Conservation (phyloP, 1,140 invertebrate species). For the Lucilia sericata region DNA sequence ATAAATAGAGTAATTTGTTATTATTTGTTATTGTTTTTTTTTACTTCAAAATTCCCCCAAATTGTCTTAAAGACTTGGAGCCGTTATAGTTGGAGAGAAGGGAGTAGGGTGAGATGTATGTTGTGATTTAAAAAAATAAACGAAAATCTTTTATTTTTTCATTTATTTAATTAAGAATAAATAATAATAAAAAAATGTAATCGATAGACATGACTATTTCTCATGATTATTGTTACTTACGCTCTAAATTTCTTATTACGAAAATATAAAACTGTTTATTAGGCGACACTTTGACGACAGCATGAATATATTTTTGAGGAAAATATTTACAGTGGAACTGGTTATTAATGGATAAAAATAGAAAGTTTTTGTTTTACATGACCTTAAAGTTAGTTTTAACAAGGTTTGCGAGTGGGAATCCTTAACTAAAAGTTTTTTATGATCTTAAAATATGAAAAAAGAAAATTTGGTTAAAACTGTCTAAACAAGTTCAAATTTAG, state of each 20-base stretch:
- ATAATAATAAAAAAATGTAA: not conserved
- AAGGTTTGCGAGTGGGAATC: no score
- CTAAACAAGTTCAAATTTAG: no score
- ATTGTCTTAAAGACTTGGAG: not conserved
- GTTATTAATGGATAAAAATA: not conserved
- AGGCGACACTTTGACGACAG: constrained; percentile 30
- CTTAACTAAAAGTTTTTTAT: no score
- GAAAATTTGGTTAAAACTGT: no score
- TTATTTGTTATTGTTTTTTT: not conserved
- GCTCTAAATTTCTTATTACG: not conserved
- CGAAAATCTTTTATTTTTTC: not conserved
- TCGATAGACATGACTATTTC: constrained; percentile 21
- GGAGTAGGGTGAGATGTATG: not conserved
- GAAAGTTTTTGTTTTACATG: no score
- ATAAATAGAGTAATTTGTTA: constrained; percentile 16
- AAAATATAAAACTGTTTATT: constrained; percentile 4
- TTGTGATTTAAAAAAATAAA: constrained; percentile 3
- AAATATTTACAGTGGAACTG: not conserved
- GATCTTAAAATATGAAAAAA: no score
- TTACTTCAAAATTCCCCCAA: not conserved
- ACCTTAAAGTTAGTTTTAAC: no score
- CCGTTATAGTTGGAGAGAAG: not conserved
- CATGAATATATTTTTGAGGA: no score
- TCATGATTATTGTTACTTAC: not conserved
- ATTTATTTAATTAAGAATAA: constrained; percentile 2